Percentiles rank a stretch among this genome's conserved stretches.
phyloP scores from a whole-genome alignment of 1,140 invertebrate species.

The Hyphantria cunea region DNA sequence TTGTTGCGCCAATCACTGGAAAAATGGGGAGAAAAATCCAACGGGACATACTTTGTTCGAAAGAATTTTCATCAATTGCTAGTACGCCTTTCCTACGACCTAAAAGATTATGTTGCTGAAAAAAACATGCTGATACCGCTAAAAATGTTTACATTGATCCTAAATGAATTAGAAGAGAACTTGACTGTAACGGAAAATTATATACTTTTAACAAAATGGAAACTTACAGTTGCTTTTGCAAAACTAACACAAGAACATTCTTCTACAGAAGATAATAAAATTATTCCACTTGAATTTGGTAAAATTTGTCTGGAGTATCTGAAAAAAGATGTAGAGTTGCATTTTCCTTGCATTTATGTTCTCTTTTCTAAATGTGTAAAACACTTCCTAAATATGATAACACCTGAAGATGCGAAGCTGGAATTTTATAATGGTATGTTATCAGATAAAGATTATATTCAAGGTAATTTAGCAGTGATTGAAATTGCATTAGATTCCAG shows the following conservation, averaged over 20 bases:
- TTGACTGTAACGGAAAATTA: conserved; percentile 50
- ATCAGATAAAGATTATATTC: conserved; percentile 36
- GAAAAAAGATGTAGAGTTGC: conserved; percentile 44
- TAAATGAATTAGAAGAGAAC: conserved; percentile 39
- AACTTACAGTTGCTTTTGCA: conserved; percentile 39
- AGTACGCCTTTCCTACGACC: conserved; percentile 14
- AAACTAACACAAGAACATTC: conserved; percentile 33
- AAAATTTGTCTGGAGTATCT: conserved; percentile 42
- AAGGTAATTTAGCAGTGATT: conserved; percentile 43
- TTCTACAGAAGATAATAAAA: conserved; percentile 17
- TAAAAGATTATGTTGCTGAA: conserved; percentile 34
- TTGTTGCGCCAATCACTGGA: conserved; percentile 38
- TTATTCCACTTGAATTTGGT: conserved; percentile 39
- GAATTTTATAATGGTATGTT: conserved; percentile 37
- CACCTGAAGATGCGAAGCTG: conserved; percentile 1
- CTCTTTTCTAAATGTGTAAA: conserved; percentile 43
- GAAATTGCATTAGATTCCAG: conserved; percentile 26
- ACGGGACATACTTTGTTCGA: conserved; percentile 16
- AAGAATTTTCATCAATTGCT: conserved; percentile 25
- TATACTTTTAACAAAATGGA: conserved; percentile 48
- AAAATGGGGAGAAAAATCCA: conserved; percentile 33
- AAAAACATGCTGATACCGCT: conserved; percentile 44
- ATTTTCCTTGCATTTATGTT: conserved; percentile 51
- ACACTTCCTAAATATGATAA: conserved; percentile 27
- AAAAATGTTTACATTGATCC: conserved; percentile 48